These are phyloP conservation scores for Phodopus roborovskii DNA, from an alignment of 2,113 vertebrate genomes.

Conservation along the genomic window DNA sequence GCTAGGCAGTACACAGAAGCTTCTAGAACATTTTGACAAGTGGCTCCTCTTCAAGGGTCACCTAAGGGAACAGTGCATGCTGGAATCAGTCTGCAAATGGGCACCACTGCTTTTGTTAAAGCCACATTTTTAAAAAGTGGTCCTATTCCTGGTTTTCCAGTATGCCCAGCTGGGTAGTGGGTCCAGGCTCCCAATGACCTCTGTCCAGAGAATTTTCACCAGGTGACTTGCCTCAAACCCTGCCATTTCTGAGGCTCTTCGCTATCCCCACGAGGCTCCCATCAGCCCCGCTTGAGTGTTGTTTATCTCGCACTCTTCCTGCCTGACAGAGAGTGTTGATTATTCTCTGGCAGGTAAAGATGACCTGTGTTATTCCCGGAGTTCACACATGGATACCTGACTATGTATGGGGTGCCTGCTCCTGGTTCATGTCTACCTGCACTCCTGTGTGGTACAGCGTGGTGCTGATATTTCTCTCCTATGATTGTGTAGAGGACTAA, in stretches of 20 bases:
- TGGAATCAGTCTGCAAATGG: too few species aligned
- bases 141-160: too few species aligned
- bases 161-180: neutral
- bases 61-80: accelerated
- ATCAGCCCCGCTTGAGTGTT: too few species aligned
- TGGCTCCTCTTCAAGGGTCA: neutral
- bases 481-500: neutral
- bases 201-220: neutral
- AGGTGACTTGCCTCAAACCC: neutral
- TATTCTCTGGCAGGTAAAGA: neutral
- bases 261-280: too few species aligned
- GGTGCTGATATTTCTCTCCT: neutral
- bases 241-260: neutral
- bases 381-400: too few species aligned
- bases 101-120: neutral
- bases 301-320: neutral
- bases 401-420: too few species aligned
- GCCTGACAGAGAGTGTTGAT: neutral
- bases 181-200: neutral
- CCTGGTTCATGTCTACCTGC: too few species aligned
- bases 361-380: too few species aligned
- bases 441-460: too few species aligned
- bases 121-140: too few species aligned
- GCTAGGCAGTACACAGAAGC: neutral
- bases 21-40: neutral